Evolutionary conservation across 2,888 invertebrate species (phyloP).

Genomic region (Dynastes hyllus): DNA sequence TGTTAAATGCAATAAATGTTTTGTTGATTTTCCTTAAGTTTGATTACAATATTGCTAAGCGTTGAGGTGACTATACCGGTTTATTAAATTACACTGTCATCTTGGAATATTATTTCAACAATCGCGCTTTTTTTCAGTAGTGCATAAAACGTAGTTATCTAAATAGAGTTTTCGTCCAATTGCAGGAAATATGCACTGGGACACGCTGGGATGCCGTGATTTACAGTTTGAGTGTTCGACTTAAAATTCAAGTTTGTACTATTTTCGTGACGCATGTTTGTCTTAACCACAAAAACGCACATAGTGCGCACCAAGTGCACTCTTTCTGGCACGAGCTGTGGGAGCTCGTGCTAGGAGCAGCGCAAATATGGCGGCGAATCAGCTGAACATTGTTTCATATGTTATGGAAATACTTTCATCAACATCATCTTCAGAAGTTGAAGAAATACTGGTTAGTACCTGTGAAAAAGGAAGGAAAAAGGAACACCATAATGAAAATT

Average conservation of each 20-base stretch:
- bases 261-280: too few relatives aligned
- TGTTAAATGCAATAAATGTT: too few relatives aligned
- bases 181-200: not conserved
- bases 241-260: too few relatives aligned
- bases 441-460: not conserved
- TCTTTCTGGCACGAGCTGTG: not conserved
- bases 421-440: not conserved
- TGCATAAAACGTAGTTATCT: too few relatives aligned
- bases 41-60: too few relatives aligned
- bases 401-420: not conserved
- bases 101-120: too few relatives aligned
- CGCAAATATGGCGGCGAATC: constrained; percentile 3
- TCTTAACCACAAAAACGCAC: not conserved
- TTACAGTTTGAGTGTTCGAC: not conserved
- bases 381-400: not conserved
- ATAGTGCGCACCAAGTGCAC: not conserved
- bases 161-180: too few relatives aligned
- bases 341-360: not conserved
- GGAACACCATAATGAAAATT: too few relatives aligned
- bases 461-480: not conserved
- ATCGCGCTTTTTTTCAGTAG: too few relatives aligned
- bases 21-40: too few relatives aligned
- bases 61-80: too few relatives aligned
- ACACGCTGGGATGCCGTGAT: not conserved
- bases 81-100: too few relatives aligned